Base-by-base conservation (phyloP, 2,888 invertebrate species). In the Mimachlamys varia region DNA sequence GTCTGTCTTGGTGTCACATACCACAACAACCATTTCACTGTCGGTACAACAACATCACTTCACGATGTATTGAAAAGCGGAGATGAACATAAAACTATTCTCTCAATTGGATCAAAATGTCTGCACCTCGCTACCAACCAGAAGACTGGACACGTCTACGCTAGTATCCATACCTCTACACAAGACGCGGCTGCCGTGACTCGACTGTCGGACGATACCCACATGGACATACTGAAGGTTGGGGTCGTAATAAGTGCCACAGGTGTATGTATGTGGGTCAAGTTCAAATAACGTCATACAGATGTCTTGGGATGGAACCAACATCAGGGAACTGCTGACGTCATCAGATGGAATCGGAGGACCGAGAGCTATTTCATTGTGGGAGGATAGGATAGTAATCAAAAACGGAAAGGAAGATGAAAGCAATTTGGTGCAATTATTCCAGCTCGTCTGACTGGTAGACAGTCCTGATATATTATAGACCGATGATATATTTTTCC, bases 271-370 rank as follows among this genome's bases (percentile, higher is more conserved):
- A 33, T 76, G 76, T 76, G 76, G 76, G 15, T 76, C 7, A 33
- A 15, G 17, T 13, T 76, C 76, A 10, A 7, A 76, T 13, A 76
- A 76, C 27, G 76, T 76, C 76, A 76, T 76, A 76, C 76, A 76
- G 76, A 76, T 76, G 76, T 76, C 76, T 33, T 27, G 76, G 76
- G 76, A 76, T 12, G 76, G 76, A 33, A 76, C 76, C 2, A 33
- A 33, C 76, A 27, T 76, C 76, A 76, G 76, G 33, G 76, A 76
- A 76, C 76, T 76, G 15, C 13, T 76, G 76, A 76, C 76, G 76
- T 27, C 76, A 76, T 76, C 33, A 33, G 76, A 76, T 76, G 76
- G 33, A 76, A 27, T 76, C 1, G 33, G 33, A 76, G 0, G 12
- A 15, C 27, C 76, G 27, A 76, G 76, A 17, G 76, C 76, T 2